phyloP scores from a whole-genome alignment of 2,888 invertebrate genomes.

The Orthonychiurus folsomi region DNA sequence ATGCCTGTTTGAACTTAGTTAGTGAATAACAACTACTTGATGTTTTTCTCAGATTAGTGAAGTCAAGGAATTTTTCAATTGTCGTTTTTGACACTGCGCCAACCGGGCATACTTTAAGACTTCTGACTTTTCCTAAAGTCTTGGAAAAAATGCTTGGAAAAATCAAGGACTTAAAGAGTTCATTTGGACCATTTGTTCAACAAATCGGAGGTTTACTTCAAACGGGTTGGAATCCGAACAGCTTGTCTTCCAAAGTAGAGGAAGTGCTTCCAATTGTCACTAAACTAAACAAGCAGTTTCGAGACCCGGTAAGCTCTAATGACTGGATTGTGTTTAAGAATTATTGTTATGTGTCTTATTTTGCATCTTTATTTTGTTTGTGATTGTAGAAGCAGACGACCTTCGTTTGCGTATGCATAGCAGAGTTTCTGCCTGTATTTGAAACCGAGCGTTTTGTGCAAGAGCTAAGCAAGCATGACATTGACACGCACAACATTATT shows the following conservation, averaged over 20 bases:
- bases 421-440: conserved; percentile 95
- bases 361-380: not conserved
- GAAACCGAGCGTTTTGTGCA: conserved; percentile 97
- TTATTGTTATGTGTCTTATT: no score
- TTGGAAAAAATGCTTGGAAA: conserved; percentile 95
- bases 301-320: conserved; percentile 63
- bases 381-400: conserved; percentile 77
- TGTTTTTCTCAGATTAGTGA: conserved; percentile 62
- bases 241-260: conserved; percentile 83
- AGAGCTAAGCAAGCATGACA: conserved; percentile 86
- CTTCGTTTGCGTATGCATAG: conserved; percentile 98
- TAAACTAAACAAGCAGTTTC: conserved; percentile 95
- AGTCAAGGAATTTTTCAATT: conserved; percentile 96
- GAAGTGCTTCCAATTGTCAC: conserved; percentile 87
- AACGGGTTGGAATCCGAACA: conserved; percentile 81
- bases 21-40: not conserved
- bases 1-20: not conserved
- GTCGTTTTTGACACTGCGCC: conserved; percentile 99
- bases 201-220: conserved; percentile 69
- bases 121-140: conserved; percentile 93
- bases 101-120: conserved; percentile 91
- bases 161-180: conserved; percentile 82
- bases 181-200: conserved; percentile 63
- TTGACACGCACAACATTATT: conserved; percentile 96
- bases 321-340: not conserved